phyloP scores from a whole-genome alignment of 1,140 invertebrate species.

The Trachelipus rathkii region DNA sequence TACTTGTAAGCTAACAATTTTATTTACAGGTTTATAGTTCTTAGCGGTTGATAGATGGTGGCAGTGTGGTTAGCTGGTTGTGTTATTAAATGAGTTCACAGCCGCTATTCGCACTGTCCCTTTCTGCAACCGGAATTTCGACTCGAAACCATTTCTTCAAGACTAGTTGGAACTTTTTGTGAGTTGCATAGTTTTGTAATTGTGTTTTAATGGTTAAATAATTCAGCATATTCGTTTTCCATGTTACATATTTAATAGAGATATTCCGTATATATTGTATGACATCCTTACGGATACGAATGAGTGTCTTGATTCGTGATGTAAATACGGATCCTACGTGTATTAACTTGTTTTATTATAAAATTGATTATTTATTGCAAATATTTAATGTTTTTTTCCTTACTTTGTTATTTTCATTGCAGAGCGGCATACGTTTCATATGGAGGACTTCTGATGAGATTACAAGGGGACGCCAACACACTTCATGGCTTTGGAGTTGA shows the following conservation, averaged over 20 bases:
- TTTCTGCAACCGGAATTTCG: neutral
- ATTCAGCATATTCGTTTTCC: too few relatives aligned
- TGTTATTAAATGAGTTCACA: neutral
- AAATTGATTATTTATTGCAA: too few relatives aligned
- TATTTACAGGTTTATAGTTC: neutral
- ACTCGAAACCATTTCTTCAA: neutral
- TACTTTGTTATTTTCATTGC: neutral
- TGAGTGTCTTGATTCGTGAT: too few relatives aligned
- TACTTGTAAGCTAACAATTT: neutral
- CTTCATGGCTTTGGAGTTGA: conserved; percentile 92
- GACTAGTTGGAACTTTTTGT: too few relatives aligned
- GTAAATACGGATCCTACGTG: too few relatives aligned
- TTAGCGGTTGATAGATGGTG: neutral
- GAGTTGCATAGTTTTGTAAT: too few relatives aligned
- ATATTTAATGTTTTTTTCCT: neutral
- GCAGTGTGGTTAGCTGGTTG: conserved; percentile 1
- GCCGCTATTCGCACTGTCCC: conserved; percentile 23
- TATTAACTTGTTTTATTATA: too few relatives aligned
- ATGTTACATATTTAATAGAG: too few relatives aligned
- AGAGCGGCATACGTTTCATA: conserved; percentile 92
- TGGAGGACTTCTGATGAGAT: conserved; percentile 88
- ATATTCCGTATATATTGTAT: too few relatives aligned
- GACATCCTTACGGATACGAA: too few relatives aligned
- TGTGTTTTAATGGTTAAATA: too few relatives aligned
- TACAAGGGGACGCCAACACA: conserved; percentile 97